Conservation (phyloP, 30 jellyfish, hydroid and myxozoan species). For the Hydra vulgaris region DNA sequence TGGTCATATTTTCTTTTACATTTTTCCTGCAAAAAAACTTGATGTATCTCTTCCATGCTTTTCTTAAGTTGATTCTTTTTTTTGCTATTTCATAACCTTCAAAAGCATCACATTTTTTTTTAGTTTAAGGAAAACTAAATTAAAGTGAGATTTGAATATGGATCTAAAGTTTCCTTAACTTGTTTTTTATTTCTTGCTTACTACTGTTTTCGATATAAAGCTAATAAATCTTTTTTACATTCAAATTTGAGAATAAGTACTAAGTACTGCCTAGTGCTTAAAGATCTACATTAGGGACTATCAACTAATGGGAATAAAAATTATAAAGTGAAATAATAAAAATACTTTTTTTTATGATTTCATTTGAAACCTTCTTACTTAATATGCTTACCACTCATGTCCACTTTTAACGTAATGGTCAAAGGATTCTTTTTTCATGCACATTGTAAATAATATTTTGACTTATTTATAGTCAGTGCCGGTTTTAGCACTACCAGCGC, state of each 20-base stretch:
- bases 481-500: too few relatives aligned
- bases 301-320: too few relatives aligned
- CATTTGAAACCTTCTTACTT: too few relatives aligned
- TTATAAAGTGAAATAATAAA: too few relatives aligned
- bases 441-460: too few relatives aligned
- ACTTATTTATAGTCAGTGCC: too few relatives aligned
- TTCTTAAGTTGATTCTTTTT: background rate
- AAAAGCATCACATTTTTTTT: background rate
- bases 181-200: background rate
- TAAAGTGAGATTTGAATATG: too few relatives aligned
- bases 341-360: too few relatives aligned
- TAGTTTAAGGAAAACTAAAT: background rate
- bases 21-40: background rate
- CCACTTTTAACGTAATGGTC: too few relatives aligned
- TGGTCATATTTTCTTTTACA: too few relatives aligned
- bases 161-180: background rate
- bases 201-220: background rate
- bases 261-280: background rate
- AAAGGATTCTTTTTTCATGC: too few relatives aligned
- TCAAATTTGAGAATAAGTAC: background rate
- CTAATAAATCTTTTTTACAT: background rate
- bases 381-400: too few relatives aligned
- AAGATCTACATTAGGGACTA: background rate
- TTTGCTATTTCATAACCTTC: background rate
- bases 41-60: background rate